Conservation (phyloP, 2,888 invertebrate genomes). For the Kuschelorhynchus macadamiae region DNA sequence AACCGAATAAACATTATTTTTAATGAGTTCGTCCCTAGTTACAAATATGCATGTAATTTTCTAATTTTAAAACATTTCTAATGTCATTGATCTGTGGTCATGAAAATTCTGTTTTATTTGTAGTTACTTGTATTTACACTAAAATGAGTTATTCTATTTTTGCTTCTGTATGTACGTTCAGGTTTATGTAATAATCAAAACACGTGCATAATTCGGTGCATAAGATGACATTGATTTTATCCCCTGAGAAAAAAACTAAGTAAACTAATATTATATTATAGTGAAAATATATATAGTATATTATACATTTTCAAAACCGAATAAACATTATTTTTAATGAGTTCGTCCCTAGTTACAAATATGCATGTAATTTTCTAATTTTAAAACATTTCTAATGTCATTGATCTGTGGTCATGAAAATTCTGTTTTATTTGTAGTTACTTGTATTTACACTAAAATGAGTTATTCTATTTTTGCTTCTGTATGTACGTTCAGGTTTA, state of each 20-base stretch:
- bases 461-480: conserved; percentile 17
- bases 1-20: conserved; percentile 4
- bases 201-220: too few relatives aligned
- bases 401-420: conserved; percentile 22
- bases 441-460: conserved; percentile 22
- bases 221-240: too few relatives aligned
- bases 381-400: conserved; percentile 15
- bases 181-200: too few relatives aligned
- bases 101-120: conserved; percentile 18
- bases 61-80: conserved; percentile 17
- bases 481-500: too few relatives aligned
- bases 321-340: conserved; percentile 3
- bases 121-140: conserved; percentile 22
- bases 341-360: conserved; percentile 20
- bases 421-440: conserved; percentile 22
- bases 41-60: conserved; percentile 22
- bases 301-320: too few relatives aligned
- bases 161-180: conserved; percentile 13
- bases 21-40: conserved; percentile 20
- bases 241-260: too few relatives aligned
- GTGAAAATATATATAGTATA: too few relatives aligned
- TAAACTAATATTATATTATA: too few relatives aligned
- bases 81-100: conserved; percentile 22
- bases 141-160: conserved; percentile 18
- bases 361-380: conserved; percentile 26